Evolutionary conservation across 1,140 invertebrate genomes (phyloP).

Genomic region (Lordiphosa collinella): DNA sequence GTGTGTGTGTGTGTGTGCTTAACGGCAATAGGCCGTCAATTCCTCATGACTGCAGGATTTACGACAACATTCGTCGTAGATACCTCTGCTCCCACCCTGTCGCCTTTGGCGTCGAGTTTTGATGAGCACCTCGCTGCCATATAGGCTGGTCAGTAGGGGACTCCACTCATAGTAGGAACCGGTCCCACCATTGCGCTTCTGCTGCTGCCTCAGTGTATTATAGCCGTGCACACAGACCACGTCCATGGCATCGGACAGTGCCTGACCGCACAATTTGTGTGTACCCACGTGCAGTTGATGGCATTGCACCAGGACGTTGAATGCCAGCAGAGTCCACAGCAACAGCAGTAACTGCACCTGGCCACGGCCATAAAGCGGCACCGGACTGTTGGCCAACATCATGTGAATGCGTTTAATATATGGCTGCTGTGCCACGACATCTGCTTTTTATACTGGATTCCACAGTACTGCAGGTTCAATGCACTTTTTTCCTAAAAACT

Average conservation of each 20-base stretch:
- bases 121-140: slow-evolving; percentile 42
- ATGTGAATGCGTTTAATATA: slow-evolving; percentile 19
- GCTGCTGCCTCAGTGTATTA: slow-evolving; percentile 20
- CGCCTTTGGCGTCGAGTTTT: slow-evolving; percentile 48
- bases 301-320: slow-evolving; percentile 4
- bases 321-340: slow-evolving; percentile 15
- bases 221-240: slow-evolving; percentile 47
- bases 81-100: slow-evolving; percentile 26
- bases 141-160: slow-evolving; percentile 45
- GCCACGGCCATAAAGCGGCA: slow-evolving; percentile 22
- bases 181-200: background rate
- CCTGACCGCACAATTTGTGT: slow-evolving; percentile 57
- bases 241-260: slow-evolving; percentile 52
- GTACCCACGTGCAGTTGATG: slow-evolving; percentile 39
- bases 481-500: slow-evolving; percentile 28
- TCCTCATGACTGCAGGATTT: slow-evolving; percentile 49
- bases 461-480: no score
- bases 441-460: slow-evolving; percentile 62
- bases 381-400: slow-evolving; percentile 44
- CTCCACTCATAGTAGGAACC: slow-evolving; percentile 19
- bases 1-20: slow-evolving; percentile 6
- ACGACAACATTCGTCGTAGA: slow-evolving; percentile 59
- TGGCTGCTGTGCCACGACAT: slow-evolving; percentile 11
- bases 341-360: slow-evolving; percentile 17
- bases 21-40: slow-evolving; percentile 50